These are phyloP conservation scores for Onychostruthus taczanowskii DNA, from an alignment of 2,113 vertebrate species.

Conservation along the genomic window DNA sequence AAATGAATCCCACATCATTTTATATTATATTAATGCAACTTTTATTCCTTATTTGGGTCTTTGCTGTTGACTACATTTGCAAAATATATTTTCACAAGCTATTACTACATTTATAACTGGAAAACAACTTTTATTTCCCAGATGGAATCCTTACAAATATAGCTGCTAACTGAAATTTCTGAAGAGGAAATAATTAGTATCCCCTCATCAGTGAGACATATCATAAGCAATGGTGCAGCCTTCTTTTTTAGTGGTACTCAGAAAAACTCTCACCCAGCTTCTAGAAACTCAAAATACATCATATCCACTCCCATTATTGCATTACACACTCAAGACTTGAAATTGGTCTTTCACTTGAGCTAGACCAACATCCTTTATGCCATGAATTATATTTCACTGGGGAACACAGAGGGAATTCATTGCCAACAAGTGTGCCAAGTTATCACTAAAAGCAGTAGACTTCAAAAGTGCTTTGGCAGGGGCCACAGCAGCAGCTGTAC, in stretches of 20 bases:
- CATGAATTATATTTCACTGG: neutral
- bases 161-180: neutral
- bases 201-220: neutral
- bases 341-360: neutral
- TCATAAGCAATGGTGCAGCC: neutral
- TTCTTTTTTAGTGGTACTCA: neutral
- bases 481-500: neutral
- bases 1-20: neutral
- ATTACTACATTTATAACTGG: neutral
- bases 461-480: neutral
- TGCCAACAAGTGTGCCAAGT: neutral
- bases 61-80: neutral
- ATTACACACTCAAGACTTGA: neutral
- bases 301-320: neutral
- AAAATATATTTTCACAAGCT: neutral
- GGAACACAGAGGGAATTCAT: fast-evolving
- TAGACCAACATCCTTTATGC: neutral
- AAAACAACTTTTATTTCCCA: neutral
- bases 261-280: neutral
- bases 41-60: neutral
- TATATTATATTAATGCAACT: neutral
- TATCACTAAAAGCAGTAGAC: neutral
- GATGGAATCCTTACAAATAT: neutral
- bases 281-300: neutral
- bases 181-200: neutral